Evolutionary conservation across 2,888 invertebrate species (phyloP).

Genomic region (Leptothorax acervorum): DNA sequence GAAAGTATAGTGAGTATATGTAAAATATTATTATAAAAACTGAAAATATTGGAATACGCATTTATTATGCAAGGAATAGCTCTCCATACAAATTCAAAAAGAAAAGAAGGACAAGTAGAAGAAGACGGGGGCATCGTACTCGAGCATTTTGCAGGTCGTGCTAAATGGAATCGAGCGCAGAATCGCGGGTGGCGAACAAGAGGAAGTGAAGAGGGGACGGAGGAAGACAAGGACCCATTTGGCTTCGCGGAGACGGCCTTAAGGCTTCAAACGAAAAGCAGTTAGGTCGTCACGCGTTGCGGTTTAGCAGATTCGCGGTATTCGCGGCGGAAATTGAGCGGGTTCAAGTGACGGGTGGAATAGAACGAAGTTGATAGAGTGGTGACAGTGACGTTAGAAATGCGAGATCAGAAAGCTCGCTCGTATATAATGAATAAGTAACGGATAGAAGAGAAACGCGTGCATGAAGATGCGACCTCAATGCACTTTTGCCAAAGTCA

Average conservation of each 20-base stretch:
- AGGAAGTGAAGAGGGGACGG: conserved; percentile 24
- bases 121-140: conserved; percentile 41
- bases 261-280: conserved; percentile 82
- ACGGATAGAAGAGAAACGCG: not conserved
- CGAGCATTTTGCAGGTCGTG: conserved; percentile 62
- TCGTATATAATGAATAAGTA: conserved; percentile 21
- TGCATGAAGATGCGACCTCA: too few species aligned
- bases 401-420: conserved; percentile 2
- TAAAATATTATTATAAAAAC: too few species aligned
- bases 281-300: conserved; percentile 85
- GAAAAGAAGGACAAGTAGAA: conserved; percentile 2
- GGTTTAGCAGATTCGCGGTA: conserved; percentile 79
- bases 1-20: not conserved
- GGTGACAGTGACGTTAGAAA: conserved; percentile 45
- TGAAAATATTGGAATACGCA: not conserved
- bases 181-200: conserved; percentile 45
- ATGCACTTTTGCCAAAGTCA: not conserved
- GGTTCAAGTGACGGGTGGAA: conserved; percentile 68
- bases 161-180: conserved; percentile 61
- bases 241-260: conserved; percentile 58
- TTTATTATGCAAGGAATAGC: not conserved
- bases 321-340: conserved; percentile 80
- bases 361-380: conserved; percentile 64
- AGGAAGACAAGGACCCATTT: conserved; percentile 38
- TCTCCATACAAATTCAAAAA: conserved; percentile 7